Conservation (phyloP, 2,113 vertebrate genomes). For the Aegotheles bennettii region DNA sequence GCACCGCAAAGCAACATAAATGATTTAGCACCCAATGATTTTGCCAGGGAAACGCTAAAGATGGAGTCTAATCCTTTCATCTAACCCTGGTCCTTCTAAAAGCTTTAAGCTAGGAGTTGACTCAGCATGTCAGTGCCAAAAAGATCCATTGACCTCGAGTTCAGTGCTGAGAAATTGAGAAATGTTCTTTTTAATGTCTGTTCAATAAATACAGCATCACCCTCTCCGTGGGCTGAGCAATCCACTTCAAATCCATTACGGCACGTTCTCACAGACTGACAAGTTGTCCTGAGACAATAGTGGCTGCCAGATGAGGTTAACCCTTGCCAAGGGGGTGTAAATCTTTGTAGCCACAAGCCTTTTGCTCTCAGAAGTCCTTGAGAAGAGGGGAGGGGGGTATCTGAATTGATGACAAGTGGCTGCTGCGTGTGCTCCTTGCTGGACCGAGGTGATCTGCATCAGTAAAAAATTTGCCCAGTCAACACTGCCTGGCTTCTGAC, state of each 20-base stretch:
- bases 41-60: constrained; percentile 77
- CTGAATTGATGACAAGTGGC: constrained; percentile 22
- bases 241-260: constrained; percentile 91
- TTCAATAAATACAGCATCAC: constrained; percentile 93
- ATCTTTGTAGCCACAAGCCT: constrained; percentile 48
- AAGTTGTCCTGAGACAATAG: constrained; percentile 84
- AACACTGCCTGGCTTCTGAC: not conserved
- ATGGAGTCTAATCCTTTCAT: constrained; percentile 83
- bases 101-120: constrained; percentile 83
- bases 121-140: constrained; percentile 86
- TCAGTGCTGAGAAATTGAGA: constrained; percentile 88
- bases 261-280: constrained; percentile 87
- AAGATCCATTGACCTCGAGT: constrained; percentile 93
- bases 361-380: constrained; percentile 64
- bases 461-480: not conserved
- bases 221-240: constrained; percentile 84
- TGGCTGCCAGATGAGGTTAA: constrained; percentile 88
- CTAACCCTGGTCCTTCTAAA: constrained; percentile 78
- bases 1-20: constrained; percentile 65
- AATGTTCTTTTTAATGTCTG: constrained; percentile 94
- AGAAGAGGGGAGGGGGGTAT: constrained; percentile 31
- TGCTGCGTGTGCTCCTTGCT: not conserved
- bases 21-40: constrained; percentile 75
- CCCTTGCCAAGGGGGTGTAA: constrained; percentile 78
- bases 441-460: constrained; percentile 3